phyloP scores from a whole-genome alignment of 2,888 invertebrate species.

The Caenorhabditis doughertyi region DNA sequence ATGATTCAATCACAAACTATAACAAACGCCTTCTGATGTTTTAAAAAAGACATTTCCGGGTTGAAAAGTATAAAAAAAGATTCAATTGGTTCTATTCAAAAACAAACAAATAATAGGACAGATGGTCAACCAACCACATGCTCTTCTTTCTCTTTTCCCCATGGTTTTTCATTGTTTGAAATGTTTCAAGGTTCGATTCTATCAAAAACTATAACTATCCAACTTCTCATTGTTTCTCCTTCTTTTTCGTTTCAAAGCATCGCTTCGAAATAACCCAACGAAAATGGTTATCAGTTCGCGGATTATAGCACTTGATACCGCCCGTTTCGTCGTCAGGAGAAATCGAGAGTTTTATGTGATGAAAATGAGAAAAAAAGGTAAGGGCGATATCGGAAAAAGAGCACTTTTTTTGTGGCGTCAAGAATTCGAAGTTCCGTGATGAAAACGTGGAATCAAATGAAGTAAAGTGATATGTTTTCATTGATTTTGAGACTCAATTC shows the following conservation, averaged over 20 bases:
- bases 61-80: too few species aligned
- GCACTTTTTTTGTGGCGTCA: too few species aligned
- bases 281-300: background rate
- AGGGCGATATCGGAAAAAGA: too few species aligned
- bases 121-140: background rate
- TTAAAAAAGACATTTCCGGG: too few species aligned
- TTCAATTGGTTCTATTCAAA: too few species aligned
- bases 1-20: slow-evolving; percentile 1
- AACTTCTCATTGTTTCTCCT: background rate
- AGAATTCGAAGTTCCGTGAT: too few species aligned
- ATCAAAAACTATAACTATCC: background rate
- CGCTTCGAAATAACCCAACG: background rate
- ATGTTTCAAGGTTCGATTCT: background rate
- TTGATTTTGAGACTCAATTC: background rate
- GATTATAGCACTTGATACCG: background rate
- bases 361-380: background rate
- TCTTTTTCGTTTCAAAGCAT: background rate
- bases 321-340: background rate
- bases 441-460: background rate
- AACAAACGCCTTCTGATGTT: background rate
- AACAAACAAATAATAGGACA: background rate
- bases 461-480: background rate
- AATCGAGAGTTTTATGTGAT: background rate
- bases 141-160: background rate
- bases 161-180: too few species aligned